Conservation (phyloP, 2,888 invertebrate genomes). For the Tupiocoris notatus region DNA sequence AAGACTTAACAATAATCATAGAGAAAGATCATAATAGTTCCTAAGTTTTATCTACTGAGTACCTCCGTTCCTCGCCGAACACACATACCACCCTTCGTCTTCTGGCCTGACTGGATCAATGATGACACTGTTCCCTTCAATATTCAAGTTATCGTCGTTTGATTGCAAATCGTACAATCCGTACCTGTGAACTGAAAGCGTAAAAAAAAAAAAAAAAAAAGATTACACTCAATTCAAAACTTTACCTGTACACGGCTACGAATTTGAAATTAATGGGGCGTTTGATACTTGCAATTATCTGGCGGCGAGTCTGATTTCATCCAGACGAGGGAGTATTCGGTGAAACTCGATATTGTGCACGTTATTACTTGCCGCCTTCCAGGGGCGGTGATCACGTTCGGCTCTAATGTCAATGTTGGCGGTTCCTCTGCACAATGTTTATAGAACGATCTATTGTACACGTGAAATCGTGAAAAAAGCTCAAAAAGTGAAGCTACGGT, state of each 20-base stretch:
- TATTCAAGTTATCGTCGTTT: background rate
- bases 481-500: no score
- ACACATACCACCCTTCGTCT: constrained; percentile 55
- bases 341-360: background rate
- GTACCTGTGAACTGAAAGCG: background rate
- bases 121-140: constrained; percentile 50
- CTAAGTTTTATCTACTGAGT: constrained; percentile 37
- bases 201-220: background rate
- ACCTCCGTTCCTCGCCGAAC: constrained; percentile 57
- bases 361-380: constrained; percentile 17
- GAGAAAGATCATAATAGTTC: background rate
- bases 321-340: constrained; percentile 1
- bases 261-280: no score
- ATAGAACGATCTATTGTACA: no score
- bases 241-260: no score
- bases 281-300: constrained; percentile 13
- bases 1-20: background rate
- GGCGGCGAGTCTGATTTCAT: background rate
- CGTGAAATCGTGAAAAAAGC: no score
- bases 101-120: constrained; percentile 52
- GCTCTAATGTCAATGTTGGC: background rate
- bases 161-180: background rate
- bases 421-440: no score
- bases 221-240: no score
- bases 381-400: background rate